Base-by-base conservation (phyloP, 2,797 vertebrate species). In the Tympanoctomys barrerae region DNA sequence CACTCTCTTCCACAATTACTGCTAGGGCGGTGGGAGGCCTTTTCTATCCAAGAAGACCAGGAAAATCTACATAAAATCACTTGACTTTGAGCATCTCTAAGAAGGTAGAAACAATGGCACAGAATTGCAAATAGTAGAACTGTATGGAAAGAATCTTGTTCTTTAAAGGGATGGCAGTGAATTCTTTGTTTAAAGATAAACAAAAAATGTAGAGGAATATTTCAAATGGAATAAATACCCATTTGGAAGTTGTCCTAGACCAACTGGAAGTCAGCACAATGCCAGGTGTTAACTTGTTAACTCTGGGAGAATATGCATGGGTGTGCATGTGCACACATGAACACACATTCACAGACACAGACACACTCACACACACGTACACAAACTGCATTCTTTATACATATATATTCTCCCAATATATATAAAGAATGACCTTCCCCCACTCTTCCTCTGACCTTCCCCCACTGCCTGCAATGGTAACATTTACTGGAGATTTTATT, bases 401-500 rank as follows among this genome's bases (percentile, higher is more conserved):
- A 95, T 16, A 82, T 89, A 39, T 92, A 96, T 97, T 95, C 84
- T 92, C 91, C 71, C 49, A 94, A 89, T 19, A 62, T 78, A 87
- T 94, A 94, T 94, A 91, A 95, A 96, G 96, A 98, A 97, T 91
- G 94, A 97, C 97, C 97, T 98, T 98, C 97, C 96, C 84, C 84
- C 61, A 28, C 64, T 66, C 88, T 1, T 10, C 59, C 96, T 94
- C 90, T 96, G n/a, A n/a, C n/a, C n/a, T n/a, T n/a, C n/a, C n/a
- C n/a, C 97, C 66, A 54, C 70, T 84, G 95, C 84, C 89, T 71
- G 97, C 87, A 97, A 96, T 91, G 97, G 97, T 96, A 97, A 93
- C 96, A 96, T 98, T 98, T 98, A 98, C 96, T 97, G 97, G 87
- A 98, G 97, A 97, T 97, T 98, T 98, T 98, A 98, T 98, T 98